Evolutionary conservation across 2,797 vertebrate species (phyloP), one percentile per base, ranked within the genome.

Genomic region (Botia almorhae): DNA sequence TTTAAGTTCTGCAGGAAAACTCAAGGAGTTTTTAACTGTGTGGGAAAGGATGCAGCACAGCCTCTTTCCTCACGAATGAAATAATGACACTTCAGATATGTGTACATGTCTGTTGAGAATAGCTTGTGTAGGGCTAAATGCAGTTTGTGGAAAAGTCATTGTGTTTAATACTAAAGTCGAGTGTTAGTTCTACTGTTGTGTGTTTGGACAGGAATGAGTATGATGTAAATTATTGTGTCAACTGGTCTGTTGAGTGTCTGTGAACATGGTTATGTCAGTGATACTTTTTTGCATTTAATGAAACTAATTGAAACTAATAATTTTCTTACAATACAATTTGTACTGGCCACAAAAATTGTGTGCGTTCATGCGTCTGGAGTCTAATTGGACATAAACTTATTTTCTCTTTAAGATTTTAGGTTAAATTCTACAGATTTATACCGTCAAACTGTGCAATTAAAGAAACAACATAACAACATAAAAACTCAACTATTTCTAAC

Each of bases 111-210:
- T 69, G 14, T 74, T 68, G 26, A 61, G 71, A 78, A 72, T 69
- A 65, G 58, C 21, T n/a, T 53, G 76, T 70, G 67, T 80, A 73
- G 46, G 56, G 64, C 77, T 82, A 76, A 81, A 76, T 70, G 78
- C 86, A 76, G 82, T 83, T 87, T 74, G 83, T 80, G 50, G 65
- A 58, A 77, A 89, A 88, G 76, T 70, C 80, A 78, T 82, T 81
- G 84, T 87, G 87, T 89, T 85, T 88, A 90, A 90, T 91, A 90
- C 90, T 91, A 91, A 93, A 89, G 87, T 91, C 88, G 82, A 81
- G 85, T 85, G 58, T 79, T 89, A 53, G 81, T 88, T 89, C 89
- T 92, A 90, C 89, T 88, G 87, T 84, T 86, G 87, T 89, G 39
- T 75, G 71, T 78, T 43, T 85, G 70, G 83, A 82, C 89, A 87